These are phyloP conservation scores for Bucorvus abyssinicus DNA, from an alignment of 2,797 vertebrate species.

Conservation along the genomic window DNA sequence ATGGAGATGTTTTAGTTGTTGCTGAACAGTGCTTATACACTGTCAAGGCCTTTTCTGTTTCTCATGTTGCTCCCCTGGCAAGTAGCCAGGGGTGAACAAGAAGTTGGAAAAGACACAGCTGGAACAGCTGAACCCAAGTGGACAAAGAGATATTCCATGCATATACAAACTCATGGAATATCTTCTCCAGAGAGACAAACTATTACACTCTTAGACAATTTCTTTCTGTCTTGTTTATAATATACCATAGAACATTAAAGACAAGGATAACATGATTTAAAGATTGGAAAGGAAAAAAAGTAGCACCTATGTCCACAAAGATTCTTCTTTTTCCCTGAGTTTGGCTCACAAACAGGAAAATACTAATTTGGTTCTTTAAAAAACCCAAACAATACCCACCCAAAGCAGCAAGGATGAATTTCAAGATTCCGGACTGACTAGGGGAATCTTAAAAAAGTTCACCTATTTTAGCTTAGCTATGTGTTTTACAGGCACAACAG, in stretches of 20 bases:
- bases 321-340: background rate
- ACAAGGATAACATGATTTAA: background rate
- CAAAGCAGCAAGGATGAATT: background rate
- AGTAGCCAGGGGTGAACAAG: background rate
- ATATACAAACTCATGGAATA: background rate
- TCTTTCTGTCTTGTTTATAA: background rate
- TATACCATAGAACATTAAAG: accelerated
- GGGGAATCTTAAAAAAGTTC: background rate
- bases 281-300: background rate
- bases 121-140: background rate
- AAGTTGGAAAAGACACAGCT: background rate
- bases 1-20: no score
- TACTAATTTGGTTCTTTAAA: background rate
- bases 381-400: accelerated
- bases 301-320: background rate
- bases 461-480: background rate
- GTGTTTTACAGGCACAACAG: background rate
- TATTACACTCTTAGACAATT: background rate
- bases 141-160: background rate
- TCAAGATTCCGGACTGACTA: background rate
- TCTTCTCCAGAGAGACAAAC: background rate
- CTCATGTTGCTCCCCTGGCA: background rate
- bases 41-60: background rate
- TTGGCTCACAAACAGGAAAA: background rate
- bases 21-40: no score